Conservation (phyloP, 2,797 vertebrate species). For the Rhodeus uyekii region DNA sequence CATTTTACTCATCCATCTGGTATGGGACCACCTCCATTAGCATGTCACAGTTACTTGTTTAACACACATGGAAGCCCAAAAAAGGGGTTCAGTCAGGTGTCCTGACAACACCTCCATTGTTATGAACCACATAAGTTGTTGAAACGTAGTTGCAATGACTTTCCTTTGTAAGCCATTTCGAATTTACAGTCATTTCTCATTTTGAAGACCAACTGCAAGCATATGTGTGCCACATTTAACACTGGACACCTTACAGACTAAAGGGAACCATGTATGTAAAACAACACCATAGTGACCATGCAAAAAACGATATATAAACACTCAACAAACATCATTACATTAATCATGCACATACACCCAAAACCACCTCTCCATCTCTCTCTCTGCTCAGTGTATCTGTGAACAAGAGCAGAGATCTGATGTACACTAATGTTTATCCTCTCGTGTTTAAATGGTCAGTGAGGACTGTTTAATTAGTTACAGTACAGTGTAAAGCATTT, state of each 20-base stretch:
- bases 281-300: conserved; percentile 61
- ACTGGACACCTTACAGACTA: conserved; percentile 6
- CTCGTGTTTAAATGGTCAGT: conserved; percentile 12
- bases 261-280: conserved; percentile 31
- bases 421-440: conserved; percentile 4
- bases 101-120: neutral
- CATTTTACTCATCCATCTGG: neutral
- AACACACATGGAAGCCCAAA: conserved; percentile 1
- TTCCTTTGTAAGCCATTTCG: neutral
- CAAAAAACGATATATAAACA: conserved; percentile 48
- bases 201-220: neutral
- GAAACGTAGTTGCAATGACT: neutral
- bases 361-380: conserved; percentile 21
- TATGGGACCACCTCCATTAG: neutral
- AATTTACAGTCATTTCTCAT: neutral
- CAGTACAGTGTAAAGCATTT: conserved; percentile 45
- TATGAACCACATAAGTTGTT: neutral
- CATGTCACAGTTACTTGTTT: conserved; percentile 40
- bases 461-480: conserved; percentile 40
- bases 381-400: conserved; percentile 19
- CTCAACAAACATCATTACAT: conserved; percentile 36
- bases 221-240: conserved; percentile 1
- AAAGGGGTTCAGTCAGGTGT: neutral
- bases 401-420: neutral
- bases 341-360: conserved; percentile 51